Evolutionary conservation across 2,113 vertebrate species (phyloP), one percentile per base, ranked within the genome.

Genomic region (Pica pica): DNA sequence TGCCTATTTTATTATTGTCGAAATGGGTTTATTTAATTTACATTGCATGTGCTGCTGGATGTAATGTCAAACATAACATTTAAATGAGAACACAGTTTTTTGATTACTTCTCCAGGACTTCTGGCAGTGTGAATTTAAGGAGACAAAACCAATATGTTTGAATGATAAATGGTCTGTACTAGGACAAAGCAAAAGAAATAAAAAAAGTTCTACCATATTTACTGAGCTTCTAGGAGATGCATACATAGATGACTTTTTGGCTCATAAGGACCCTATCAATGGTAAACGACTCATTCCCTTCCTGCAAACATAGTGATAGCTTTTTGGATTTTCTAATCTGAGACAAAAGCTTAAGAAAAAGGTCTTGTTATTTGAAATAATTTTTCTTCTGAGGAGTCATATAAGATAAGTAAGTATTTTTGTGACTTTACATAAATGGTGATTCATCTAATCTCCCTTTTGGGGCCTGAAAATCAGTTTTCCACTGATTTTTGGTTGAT

Each of bases 81-180:
- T 80, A 94, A 95, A 90, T 30, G n/a, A 80, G 41, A 87, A 84
- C 53, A 76, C 7, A n/a, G 33, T 71, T 94, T 93, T 87, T 63
- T 82, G 5, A 82, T 65, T 83, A 57, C 20, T 75, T 86, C 39
- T 55, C 10, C 67, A 42, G 44, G 50, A 93, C 27, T 82, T 95
- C 76, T 85, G 42, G 37, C 10, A 77, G 23, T 2, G 6, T 78
- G 68, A 93, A 85, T 89, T 77, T 68, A 77, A 91, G 75, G 23
- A 94, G 71, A 92, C 44, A 95, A 94, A 88, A 47, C 18, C 53
- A 80, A 90, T 77, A 39, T 65, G 3, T 70, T 74, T 83, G 59
- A 70, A 84, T 61, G 67, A 83, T 31, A 76, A 77, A 67, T 69
- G 47, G 6, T 46, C 26, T 90, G 14, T 41, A n/a, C 21, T 41